Evolutionary conservation across 2,113 vertebrate genomes (phyloP).

Genomic region (Gymnobelideus leadbeateri): DNA sequence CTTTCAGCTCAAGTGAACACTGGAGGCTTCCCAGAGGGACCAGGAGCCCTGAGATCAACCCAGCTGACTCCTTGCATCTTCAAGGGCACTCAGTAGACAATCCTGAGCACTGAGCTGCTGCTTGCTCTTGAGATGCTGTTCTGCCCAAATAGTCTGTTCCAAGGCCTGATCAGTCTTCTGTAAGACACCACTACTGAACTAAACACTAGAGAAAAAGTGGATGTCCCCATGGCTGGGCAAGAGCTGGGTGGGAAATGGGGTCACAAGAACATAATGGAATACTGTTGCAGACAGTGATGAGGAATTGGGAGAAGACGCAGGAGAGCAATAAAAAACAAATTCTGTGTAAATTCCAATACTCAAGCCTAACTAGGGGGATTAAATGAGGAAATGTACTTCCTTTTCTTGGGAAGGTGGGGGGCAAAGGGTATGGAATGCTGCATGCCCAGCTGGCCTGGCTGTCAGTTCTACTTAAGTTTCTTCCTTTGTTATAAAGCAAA

Average conservation of each 20-base stretch:
- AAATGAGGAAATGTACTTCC: not conserved
- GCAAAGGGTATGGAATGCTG: not conserved
- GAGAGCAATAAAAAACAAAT: not conserved
- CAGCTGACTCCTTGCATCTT: slow-evolving; percentile 24
- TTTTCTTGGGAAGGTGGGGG: not conserved
- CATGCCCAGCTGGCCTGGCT: not conserved
- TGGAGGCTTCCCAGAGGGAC: not conserved
- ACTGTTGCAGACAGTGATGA: not conserved
- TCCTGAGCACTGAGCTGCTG: not conserved
- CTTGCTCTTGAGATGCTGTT: not conserved
- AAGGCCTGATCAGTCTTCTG: too few relatives aligned
- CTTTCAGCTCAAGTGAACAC: slow-evolving; percentile 12
- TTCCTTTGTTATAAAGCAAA: not conserved
- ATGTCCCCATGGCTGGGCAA: too few relatives aligned
- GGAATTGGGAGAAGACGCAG: too few relatives aligned
- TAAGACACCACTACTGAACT: too few relatives aligned
- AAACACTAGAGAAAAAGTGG: not conserved
- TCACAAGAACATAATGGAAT: not conserved
- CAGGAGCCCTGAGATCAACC: not conserved
- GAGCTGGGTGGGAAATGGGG: not conserved
- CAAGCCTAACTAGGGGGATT: not conserved
- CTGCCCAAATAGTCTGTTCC: too few relatives aligned
- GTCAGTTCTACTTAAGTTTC: not conserved
- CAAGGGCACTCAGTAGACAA: not conserved
- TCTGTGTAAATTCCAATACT: not conserved